Conservation (phyloP, 2,113 vertebrate species). For the Arothron firmamentum region DNA sequence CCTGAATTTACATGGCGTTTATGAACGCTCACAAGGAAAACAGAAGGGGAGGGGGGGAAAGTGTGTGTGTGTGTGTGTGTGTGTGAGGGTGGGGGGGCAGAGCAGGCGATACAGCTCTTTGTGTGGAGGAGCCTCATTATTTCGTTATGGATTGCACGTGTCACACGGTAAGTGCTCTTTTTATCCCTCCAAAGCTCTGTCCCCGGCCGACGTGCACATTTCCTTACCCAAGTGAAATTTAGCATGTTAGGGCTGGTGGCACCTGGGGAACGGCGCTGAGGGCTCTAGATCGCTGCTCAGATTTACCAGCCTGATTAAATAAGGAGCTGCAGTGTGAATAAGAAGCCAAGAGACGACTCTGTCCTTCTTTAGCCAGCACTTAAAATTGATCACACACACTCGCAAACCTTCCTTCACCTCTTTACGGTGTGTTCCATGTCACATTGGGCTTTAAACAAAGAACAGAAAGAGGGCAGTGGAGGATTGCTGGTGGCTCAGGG, state of each 20-base stretch:
- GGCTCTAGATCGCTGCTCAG: constrained; percentile 48
- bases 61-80: too few species aligned
- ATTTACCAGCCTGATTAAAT: constrained; percentile 77
- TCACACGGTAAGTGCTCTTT: constrained; percentile 75
- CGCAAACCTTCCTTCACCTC: constrained; percentile 27
- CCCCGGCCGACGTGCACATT: constrained; percentile 61
- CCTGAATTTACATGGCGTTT: constrained; percentile 65
- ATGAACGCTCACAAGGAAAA: constrained; percentile 59
- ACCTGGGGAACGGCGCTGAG: constrained; percentile 61
- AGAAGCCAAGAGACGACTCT: constrained; percentile 62
- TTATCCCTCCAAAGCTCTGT: constrained; percentile 68
- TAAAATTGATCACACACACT: constrained; percentile 62
- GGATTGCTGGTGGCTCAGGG: constrained; percentile 45
- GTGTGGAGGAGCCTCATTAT: constrained; percentile 72
- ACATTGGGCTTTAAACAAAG: constrained; percentile 64
- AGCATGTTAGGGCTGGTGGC: constrained; percentile 69
- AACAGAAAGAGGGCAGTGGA: constrained; percentile 58
- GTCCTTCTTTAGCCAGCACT: constrained; percentile 48
- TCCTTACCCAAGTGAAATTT: constrained; percentile 71
- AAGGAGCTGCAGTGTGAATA: constrained; percentile 63
- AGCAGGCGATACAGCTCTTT: constrained; percentile 34
- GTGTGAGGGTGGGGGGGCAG: constrained; percentile 29
- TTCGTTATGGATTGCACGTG: constrained; percentile 76
- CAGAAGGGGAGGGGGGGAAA: constrained; percentile 34
- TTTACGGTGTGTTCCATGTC: constrained; percentile 56